phyloP scores from a whole-genome alignment of 2,113 vertebrate genomes.

The Lanius ludovicianus region DNA sequence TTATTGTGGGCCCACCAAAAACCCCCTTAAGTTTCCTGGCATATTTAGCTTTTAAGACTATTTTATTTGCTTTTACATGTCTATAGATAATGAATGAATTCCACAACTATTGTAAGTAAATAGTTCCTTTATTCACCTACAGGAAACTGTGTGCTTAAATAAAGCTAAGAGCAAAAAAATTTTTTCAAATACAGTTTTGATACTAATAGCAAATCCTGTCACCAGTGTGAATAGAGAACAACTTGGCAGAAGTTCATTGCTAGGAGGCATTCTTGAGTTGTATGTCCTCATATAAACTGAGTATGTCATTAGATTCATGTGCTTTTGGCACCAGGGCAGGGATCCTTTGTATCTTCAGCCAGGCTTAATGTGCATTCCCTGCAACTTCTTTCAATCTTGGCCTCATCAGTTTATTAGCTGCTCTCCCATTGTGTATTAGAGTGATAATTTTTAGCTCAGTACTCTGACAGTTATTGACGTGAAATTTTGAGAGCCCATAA shows the following conservation, averaged over 20 bases:
- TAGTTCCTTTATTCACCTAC: background rate
- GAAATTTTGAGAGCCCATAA: background rate
- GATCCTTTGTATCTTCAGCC: background rate
- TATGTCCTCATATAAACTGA: background rate
- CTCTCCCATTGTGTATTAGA: background rate
- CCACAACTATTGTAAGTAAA: background rate
- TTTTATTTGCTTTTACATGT: background rate
- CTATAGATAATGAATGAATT: background rate
- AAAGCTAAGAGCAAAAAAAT: background rate
- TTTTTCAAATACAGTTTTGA: background rate
- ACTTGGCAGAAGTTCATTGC: background rate
- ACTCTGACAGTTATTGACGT: background rate
- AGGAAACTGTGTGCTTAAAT: background rate
- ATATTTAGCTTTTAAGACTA: background rate
- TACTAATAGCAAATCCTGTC: background rate
- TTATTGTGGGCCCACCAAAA: background rate
- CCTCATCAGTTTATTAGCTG: background rate
- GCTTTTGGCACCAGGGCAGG: background rate
- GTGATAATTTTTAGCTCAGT: background rate
- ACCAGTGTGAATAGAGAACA: background rate
- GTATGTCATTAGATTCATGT: background rate
- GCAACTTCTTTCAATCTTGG: background rate
- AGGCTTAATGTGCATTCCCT: background rate
- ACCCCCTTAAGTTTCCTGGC: background rate
- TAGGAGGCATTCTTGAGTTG: background rate